These are phyloP conservation scores for Spea multiplicata DNA, from an alignment of 2,113 vertebrate genomes.

Conservation along the genomic window DNA sequence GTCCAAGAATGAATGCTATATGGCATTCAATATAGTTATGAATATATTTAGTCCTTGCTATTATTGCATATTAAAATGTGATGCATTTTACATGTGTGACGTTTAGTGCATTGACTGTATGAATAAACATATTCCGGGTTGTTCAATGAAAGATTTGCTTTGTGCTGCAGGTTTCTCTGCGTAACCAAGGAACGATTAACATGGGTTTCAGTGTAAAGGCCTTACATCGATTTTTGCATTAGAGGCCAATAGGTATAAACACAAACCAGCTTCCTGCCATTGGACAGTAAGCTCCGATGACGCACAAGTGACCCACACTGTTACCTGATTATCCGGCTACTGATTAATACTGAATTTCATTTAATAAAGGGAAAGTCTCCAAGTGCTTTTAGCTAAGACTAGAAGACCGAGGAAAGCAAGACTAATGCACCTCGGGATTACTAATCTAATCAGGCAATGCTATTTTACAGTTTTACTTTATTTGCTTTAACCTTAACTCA, in stretches of 20 bases:
- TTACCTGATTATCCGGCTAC: not conserved
- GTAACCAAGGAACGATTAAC: slow-evolving; percentile 1
- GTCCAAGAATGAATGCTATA: not conserved
- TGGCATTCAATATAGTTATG: slow-evolving; percentile 4
- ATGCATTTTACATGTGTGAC: not conserved
- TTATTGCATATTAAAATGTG: not conserved
- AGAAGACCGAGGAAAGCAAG: not conserved
- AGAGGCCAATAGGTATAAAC: slow-evolving; percentile 5
- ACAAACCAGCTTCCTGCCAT: not conserved
- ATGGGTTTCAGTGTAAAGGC: not conserved
- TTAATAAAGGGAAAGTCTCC: not conserved
- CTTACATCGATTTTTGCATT: slow-evolving; percentile 9
- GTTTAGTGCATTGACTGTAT: not conserved
- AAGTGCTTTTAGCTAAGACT: not conserved
- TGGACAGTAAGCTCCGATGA: not conserved
- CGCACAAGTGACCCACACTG: not conserved
- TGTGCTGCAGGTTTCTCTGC: not conserved
- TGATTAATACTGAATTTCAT: not conserved
- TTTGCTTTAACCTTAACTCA: too few relatives aligned
- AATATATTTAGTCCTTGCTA: not conserved
- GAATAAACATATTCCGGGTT: not conserved
- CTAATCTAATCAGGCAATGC: too few relatives aligned
- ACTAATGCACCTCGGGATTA: too few relatives aligned
- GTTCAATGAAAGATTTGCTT: not conserved
- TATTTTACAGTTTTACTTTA: too few relatives aligned